A percentile compares a stretch with the other conserved stretches of the same genome.
Evolutionary conservation across 2,888 invertebrate genomes (phyloP).

Genomic region (Pyralis farinalis): DNA sequence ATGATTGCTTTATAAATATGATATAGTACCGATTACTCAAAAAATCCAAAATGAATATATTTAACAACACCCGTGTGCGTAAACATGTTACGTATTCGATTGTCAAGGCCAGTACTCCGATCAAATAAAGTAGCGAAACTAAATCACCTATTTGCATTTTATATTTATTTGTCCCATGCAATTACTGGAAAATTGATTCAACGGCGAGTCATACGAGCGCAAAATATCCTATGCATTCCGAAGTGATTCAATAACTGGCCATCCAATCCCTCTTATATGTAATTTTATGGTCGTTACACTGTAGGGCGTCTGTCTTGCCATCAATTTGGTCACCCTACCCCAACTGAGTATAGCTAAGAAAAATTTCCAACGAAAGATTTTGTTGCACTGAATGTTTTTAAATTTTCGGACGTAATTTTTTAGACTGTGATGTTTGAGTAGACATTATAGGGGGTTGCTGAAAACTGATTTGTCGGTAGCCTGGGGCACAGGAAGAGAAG

Average conservation of each 20-base stretch:
- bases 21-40: too few species aligned
- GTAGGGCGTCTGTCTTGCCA: slow-evolving; percentile 34
- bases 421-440: slow-evolving; percentile 22
- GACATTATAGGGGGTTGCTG: slow-evolving; percentile 34
- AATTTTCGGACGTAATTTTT: neutral
- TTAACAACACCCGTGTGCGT: too few species aligned
- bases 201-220: slow-evolving; percentile 35
- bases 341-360: slow-evolving; percentile 18
- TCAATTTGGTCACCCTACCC: slow-evolving; percentile 40
- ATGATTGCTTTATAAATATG: too few species aligned
- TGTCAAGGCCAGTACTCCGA: neutral
- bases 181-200: slow-evolving; percentile 44
- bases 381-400: neutral
- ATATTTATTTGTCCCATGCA: slow-evolving; percentile 24
- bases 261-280: slow-evolving; percentile 44
- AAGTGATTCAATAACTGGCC: slow-evolving; percentile 63
- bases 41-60: too few species aligned
- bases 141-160: slow-evolving; percentile 18
- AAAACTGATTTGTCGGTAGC: slow-evolving; percentile 66
- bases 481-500: slow-evolving; percentile 59
- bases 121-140: slow-evolving; percentile 5
- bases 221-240: slow-evolving; percentile 65
- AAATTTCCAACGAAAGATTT: neutral
- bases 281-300: slow-evolving; percentile 58
- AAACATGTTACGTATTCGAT: too few species aligned